Evolutionary conservation across 2,888 invertebrate species (phyloP).

Genomic region (Apomyelois bistriatella): DNA sequence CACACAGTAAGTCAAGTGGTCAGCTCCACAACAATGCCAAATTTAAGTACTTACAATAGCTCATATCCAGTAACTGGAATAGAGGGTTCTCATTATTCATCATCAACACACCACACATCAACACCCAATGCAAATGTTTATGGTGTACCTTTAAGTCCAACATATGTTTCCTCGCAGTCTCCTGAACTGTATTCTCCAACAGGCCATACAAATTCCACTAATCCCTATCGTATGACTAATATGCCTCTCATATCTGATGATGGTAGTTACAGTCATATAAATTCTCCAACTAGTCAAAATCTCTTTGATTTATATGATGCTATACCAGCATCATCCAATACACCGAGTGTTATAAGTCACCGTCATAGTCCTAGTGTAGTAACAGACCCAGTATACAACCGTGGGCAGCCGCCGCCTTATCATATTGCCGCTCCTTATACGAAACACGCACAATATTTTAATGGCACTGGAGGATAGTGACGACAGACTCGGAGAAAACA

Average conservation of each 20-base stretch:
- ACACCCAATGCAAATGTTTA: slow-evolving; percentile 63
- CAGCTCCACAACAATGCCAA: slow-evolving; percentile 73
- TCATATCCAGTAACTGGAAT: slow-evolving; percentile 47
- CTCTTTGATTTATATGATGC: slow-evolving; percentile 73
- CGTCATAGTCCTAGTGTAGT: slow-evolving; percentile 63
- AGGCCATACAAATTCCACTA: slow-evolving; percentile 72
- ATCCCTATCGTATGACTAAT: slow-evolving; percentile 74
- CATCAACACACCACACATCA: slow-evolving; percentile 47
- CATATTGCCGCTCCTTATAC: slow-evolving; percentile 91
- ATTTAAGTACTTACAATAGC: slow-evolving; percentile 64
- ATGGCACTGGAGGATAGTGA: slow-evolving; percentile 74
- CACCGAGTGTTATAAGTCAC: slow-evolving; percentile 61
- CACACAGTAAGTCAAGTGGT: slow-evolving; percentile 73
- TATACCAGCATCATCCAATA: slow-evolving; percentile 60
- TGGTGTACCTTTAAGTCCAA: slow-evolving; percentile 60
- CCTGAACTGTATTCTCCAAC: slow-evolving; percentile 73
- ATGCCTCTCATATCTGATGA: slow-evolving; percentile 73
- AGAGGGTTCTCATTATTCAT: slow-evolving; percentile 54
- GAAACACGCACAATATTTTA: slow-evolving; percentile 86
- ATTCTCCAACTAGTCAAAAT: slow-evolving; percentile 68
- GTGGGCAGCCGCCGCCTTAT: slow-evolving; percentile 87
- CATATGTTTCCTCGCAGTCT: slow-evolving; percentile 68
- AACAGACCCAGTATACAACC: slow-evolving; percentile 57
- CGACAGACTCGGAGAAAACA: slow-evolving; percentile 37
- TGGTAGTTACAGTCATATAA: slow-evolving; percentile 69